phyloP scores from a whole-genome alignment of 2,797 vertebrate species.

The Melanotaenia parkinsoni region DNA sequence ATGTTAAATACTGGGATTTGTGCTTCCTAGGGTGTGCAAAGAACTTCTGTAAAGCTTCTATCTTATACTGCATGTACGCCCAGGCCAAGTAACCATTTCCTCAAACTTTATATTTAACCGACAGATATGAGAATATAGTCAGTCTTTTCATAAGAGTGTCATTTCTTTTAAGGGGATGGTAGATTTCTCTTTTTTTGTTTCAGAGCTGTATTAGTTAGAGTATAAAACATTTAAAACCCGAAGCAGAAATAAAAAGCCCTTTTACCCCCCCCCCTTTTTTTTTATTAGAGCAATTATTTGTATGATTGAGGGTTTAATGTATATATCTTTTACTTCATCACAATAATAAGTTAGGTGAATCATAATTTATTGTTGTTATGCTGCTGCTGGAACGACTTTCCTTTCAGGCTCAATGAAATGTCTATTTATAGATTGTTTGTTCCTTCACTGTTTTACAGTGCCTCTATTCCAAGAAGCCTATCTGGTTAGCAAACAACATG shows the following conservation, averaged over 20 bases:
- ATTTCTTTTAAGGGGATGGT: too few species aligned
- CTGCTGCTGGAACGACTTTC: slow-evolving; percentile 2
- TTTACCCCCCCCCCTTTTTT: background rate
- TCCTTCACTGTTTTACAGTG: background rate
- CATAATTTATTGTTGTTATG: background rate
- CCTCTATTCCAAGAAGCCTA: background rate
- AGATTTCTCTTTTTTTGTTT: too few species aligned
- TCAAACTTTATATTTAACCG: too few species aligned
- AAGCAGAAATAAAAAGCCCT: too few species aligned
- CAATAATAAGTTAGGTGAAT: background rate
- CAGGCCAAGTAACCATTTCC: too few species aligned
- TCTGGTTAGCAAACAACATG: background rate
- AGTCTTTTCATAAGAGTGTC: too few species aligned
- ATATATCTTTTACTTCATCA: background rate
- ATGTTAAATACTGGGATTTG: too few species aligned
- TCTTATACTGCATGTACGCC: too few species aligned
- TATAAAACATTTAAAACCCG: background rate
- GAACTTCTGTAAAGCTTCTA: too few species aligned
- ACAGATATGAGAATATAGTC: too few species aligned
- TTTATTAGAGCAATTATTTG: background rate
- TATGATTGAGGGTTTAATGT: background rate
- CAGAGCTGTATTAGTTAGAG: too few species aligned
- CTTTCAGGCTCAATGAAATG: background rate
- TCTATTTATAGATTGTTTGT: slow-evolving; percentile 2
- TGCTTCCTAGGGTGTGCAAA: too few species aligned